Evolutionary conservation across 2,888 invertebrate species (phyloP).

Genomic region (Caenorhabditis sp.): DNA sequence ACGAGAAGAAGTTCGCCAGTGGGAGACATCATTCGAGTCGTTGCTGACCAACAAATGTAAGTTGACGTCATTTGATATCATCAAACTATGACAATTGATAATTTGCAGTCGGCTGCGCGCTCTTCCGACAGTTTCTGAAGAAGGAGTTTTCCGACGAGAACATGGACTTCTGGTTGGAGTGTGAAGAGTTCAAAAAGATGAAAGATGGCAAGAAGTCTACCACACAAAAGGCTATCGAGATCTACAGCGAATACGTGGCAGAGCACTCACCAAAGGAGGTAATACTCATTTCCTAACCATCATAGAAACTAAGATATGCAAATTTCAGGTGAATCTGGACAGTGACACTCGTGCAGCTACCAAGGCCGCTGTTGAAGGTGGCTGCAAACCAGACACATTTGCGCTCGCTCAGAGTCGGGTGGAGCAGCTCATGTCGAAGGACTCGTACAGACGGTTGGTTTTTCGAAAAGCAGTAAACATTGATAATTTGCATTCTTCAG

Average conservation of each 20-base stretch:
- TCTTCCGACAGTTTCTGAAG: constrained; percentile 79
- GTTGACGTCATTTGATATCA: constrained; percentile 49
- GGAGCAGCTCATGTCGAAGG: constrained; percentile 80
- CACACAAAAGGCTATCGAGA: constrained; percentile 75
- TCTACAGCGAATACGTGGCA: constrained; percentile 75
- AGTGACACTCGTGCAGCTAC: constrained; percentile 79
- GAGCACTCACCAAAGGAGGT: constrained; percentile 79
- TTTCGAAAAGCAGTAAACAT: neutral
- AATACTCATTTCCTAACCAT: neutral
- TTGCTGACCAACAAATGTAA: constrained; percentile 79
- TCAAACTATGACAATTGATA: constrained; percentile 12
- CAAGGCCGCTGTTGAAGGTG: constrained; percentile 76
- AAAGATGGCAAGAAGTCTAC: constrained; percentile 77
- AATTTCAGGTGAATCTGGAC: constrained; percentile 79
- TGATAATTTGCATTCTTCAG: constrained; percentile 49
- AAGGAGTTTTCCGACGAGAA: constrained; percentile 80
- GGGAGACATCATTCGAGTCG: constrained; percentile 77
- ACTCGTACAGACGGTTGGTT: constrained; percentile 75
- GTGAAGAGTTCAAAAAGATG: constrained; percentile 81
- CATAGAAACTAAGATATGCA: neutral
- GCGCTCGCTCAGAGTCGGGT: constrained; percentile 78
- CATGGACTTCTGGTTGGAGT: constrained; percentile 79
- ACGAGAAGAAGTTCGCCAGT: constrained; percentile 77
- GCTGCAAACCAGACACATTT: constrained; percentile 77
- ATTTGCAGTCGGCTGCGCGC: constrained; percentile 76